A percentile compares a stretch with the other conserved stretches of the same genome.
Evolutionary conservation across 2,113 vertebrate species (phyloP).

Genomic region (Equus przewalskii): DNA sequence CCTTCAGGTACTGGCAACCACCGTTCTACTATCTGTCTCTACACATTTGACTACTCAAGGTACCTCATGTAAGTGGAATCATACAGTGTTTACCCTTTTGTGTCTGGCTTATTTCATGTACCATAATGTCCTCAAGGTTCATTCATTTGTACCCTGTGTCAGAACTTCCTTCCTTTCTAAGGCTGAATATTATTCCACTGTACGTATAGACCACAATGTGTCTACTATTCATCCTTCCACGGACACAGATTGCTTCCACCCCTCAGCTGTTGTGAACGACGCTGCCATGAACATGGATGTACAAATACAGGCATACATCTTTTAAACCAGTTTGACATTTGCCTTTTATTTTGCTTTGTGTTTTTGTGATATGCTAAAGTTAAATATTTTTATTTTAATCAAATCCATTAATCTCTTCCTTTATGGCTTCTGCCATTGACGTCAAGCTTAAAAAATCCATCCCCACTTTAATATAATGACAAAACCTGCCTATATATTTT

Average conservation of each 20-base stretch:
- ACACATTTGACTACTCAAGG: not conserved
- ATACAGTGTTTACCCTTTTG: not conserved
- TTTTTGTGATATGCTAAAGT: not conserved
- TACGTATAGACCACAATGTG: not conserved
- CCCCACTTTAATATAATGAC: not conserved
- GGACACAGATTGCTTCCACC: not conserved
- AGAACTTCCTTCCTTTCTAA: not conserved
- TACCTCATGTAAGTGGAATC: not conserved
- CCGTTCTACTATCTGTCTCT: not conserved
- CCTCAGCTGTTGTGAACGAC: not conserved
- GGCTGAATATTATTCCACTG: not conserved
- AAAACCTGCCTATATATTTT: not conserved
- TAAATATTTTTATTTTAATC: slow-evolving; percentile 31
- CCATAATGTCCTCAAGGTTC: not conserved
- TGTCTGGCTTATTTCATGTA: not conserved
- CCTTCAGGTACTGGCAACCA: not conserved
- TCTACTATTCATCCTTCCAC: not conserved
- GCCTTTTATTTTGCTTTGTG: slow-evolving; percentile 29
- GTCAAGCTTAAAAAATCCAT: not conserved
- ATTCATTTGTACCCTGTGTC: not conserved
- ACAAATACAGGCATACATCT: not conserved
- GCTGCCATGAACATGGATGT: not conserved
- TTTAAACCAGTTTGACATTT: not conserved
- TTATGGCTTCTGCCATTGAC: not conserved
- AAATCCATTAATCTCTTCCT: not conserved